Evolutionary conservation across 1,140 invertebrate species (phyloP), one percentile per base, ranked within the genome.

Genomic region (Heterodera carotae): DNA sequence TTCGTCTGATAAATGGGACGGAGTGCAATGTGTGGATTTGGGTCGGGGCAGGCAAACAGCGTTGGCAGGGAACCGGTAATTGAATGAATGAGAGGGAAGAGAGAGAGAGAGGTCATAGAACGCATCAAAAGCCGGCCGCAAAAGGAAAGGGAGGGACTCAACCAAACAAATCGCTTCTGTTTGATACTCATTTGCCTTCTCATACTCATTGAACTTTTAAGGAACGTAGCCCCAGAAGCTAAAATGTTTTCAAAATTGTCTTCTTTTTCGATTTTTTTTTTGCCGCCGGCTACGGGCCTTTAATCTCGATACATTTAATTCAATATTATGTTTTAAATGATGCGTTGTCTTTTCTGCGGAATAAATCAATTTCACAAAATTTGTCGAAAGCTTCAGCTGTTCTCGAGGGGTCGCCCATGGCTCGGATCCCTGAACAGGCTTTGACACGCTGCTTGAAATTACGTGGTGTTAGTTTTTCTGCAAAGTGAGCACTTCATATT

Each of bases 11-110:
- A 31, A 76, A 86, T 22, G 83, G 83, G 34, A 71, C 79, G 6
- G 83, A 84, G 29, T 84, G 83, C 76, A 86, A 86, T 60, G 83
- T 86, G 27, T 84, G 83, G 83, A 76, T 86, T 56, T 84, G 83
- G 83, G 72, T 79, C 25, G 73, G 60, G n/a, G 68, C 64, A 56
- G 66, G 67, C 31, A 76, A 82, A 60, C 62, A 76, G 10, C 34
- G 70, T 29, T 82, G 72, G 81, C 81, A 82, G 75, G 81, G 81
- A 71, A 77, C 68, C 60, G 78, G 81, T 81, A 82, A 56, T 56
- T 66, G 62, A 66, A 66, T 31, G 12, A 6, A 62, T 62, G 8
- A 18, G 60, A 62, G n/a, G 29, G n/a, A 25, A 31, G 7, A 62
- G 60, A 62, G 59, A 62, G 18, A 77, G 27, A 67, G n/a, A n/a